Evolutionary conservation across 2,797 vertebrate species (phyloP).

Genomic region (Rhadinocentrus ornatus): DNA sequence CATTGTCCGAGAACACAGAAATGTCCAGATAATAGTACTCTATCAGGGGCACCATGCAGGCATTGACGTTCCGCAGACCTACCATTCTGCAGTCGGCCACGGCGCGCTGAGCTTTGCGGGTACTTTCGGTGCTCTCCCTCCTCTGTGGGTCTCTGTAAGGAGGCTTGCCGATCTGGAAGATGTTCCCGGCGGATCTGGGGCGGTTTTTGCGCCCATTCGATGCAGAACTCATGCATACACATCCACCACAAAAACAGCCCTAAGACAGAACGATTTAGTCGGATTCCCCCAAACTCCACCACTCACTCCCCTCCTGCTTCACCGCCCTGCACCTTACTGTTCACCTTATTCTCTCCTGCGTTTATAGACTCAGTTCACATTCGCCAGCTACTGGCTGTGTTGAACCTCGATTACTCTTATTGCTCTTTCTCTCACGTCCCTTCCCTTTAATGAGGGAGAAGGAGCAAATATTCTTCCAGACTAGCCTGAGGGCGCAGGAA

Average conservation of each 20-base stretch:
- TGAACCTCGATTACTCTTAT: conserved; percentile 33
- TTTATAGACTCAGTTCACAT: conserved; percentile 52
- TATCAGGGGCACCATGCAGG: conserved; percentile 56
- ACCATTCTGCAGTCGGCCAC: conserved; percentile 98
- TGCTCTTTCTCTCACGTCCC: conserved; percentile 30
- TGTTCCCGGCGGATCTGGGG: conserved; percentile 91
- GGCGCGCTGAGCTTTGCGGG: conserved; percentile 87
- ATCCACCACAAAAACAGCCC: conserved; percentile 87
- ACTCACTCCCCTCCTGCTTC: conserved; percentile 49
- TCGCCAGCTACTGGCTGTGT: conserved; percentile 44
- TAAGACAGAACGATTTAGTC: conserved; percentile 74
- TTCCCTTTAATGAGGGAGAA: conserved; percentile 48
- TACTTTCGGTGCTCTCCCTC: conserved; percentile 90
- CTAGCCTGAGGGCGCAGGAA: conserved; percentile 81
- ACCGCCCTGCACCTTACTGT: conserved; percentile 44
- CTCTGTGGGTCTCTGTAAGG: conserved; percentile 87
- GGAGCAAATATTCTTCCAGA: conserved; percentile 66
- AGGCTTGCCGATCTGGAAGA: conserved; percentile 91
- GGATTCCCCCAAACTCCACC: conserved; percentile 56
- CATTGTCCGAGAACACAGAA: conserved; percentile 64
- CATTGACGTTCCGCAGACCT: conserved; percentile 78
- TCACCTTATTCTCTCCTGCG: conserved; percentile 52
- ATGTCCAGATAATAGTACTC: conserved; percentile 59
- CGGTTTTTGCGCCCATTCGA: conserved; percentile 97
- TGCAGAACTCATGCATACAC: conserved; percentile 99